Percentiles rank a stretch among this genome's conserved stretches.
These are phyloP conservation scores for Stichodactyla mertensii DNA, from an alignment of 64 coral and sea anemone genomes.

Conservation along the genomic window DNA sequence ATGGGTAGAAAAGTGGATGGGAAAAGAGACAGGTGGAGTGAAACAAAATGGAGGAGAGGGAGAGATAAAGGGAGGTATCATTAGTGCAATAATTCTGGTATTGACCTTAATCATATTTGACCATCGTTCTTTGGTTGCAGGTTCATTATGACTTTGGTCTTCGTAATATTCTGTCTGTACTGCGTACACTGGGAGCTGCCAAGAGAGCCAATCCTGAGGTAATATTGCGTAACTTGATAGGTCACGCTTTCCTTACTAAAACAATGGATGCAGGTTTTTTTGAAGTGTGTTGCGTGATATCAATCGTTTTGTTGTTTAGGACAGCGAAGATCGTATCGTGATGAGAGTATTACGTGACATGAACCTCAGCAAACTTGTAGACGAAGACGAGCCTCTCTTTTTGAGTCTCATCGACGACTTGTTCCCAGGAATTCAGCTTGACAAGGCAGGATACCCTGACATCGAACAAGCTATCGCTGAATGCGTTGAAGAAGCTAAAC, in stretches of 20 bases:
- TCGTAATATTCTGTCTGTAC: constrained; percentile 84
- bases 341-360: constrained; percentile 99
- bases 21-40: too few relatives aligned
- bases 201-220: constrained; percentile 92
- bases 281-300: not conserved
- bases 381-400: constrained; percentile 96
- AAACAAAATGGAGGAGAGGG: too few relatives aligned
- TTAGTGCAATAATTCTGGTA: too few relatives aligned
- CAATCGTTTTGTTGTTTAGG: constrained; percentile 30
- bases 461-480: constrained; percentile 96
- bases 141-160: constrained; percentile 95
- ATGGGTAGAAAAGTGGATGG: too few relatives aligned
- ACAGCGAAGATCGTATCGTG: constrained; percentile 90
- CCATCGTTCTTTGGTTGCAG: constrained; percentile 15
- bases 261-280: not conserved
- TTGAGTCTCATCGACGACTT: constrained; percentile 98
- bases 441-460: constrained; percentile 97
- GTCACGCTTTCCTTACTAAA: not conserved
- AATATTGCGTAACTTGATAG: constrained; percentile 57
- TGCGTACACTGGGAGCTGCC: constrained; percentile 65
- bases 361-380: constrained; percentile 97
- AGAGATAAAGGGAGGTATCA: too few relatives aligned
- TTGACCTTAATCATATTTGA: not conserved
- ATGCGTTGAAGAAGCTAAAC: constrained; percentile 92
- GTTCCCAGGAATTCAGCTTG: constrained; percentile 93